Evolutionary conservation across 2,113 vertebrate species (phyloP).

Genomic region (Poeciliopsis retropinna): DNA sequence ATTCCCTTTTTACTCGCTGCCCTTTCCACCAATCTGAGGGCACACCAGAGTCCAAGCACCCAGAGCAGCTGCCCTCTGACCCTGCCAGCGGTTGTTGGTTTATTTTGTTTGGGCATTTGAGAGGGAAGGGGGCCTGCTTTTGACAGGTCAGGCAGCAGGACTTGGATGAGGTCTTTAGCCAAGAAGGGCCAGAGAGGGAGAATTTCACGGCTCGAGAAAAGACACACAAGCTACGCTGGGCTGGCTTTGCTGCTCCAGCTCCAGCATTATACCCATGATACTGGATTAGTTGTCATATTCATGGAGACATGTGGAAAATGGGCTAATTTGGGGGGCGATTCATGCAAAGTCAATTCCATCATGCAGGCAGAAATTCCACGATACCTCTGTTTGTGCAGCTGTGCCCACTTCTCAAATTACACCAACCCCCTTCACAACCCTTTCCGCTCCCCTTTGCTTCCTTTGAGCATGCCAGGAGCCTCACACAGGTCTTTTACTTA

Average conservation of each 20-base stretch:
- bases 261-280: constrained; percentile 77
- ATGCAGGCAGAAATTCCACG: constrained; percentile 89
- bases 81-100: constrained; percentile 76
- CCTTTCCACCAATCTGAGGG: constrained; percentile 76
- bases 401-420: constrained; percentile 94
- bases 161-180: constrained; percentile 76
- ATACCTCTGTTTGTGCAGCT: constrained; percentile 97
- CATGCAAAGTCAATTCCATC: constrained; percentile 90
- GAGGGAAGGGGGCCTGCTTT: constrained; percentile 65
- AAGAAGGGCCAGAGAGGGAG: constrained; percentile 64
- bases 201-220: constrained; percentile 72
- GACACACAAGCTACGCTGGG: constrained; percentile 39
- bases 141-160: constrained; percentile 79
- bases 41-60: constrained; percentile 72
- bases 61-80: constrained; percentile 76
- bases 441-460: background rate
- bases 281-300: constrained; percentile 87
- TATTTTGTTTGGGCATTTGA: constrained; percentile 75
- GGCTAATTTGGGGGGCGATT: constrained; percentile 81
- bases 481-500: constrained; percentile 50
- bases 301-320: constrained; percentile 95
- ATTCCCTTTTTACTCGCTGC: constrained; percentile 73
- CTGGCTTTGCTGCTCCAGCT: constrained; percentile 49
- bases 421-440: constrained; percentile 67
- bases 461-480: constrained; percentile 46